Evolutionary conservation across 2,113 vertebrate species (phyloP), one percentile per base, ranked within the genome.

Genomic region (Vireo altiloquus): DNA sequence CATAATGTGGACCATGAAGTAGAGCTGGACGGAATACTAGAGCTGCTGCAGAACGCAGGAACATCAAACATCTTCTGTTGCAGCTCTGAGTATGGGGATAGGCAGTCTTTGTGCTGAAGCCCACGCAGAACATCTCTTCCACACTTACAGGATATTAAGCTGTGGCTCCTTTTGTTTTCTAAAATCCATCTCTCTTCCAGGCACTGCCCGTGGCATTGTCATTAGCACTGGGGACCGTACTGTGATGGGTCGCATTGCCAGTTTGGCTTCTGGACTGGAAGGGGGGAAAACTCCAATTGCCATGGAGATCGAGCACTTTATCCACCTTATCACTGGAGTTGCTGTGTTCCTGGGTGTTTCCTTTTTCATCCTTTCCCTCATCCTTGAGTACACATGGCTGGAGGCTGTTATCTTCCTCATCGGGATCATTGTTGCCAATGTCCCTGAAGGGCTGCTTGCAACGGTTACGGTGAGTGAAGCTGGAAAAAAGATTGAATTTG

Each of bases 391-490:
- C 78, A 97, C 97, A 0, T 98, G 98, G 98, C 97, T 98, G 7
- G 98, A 98, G 60, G 98, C 98, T 4, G 98, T 98, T 49, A 98
- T 98, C 83, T 98, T 98, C 94, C 98, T 98, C 65, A 98, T 98
- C 0, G 98, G 98, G 12, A 98, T 98, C 95, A 98, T 98, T 50
- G 98, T 98, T 8, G 98, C 98, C 87, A 98, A 98, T 2, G 98
- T 98, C 59, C 98, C 98, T 0, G 98, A 98, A 52, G 98, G 98
- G 25, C 81, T 98, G 92, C 97, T 98, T 81, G 98, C 98, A 83
- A 98, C 98, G 0, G 98, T 98, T 90, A 98, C 98, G 64, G 98
- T 98, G 82, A 97, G 98, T 79, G 19, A 57, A 74, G n/a, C 0
- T 23, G 35, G 7, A 44, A 31, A 66, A 61, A 66, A 23, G 7